Evolutionary conservation across 2,113 vertebrate species (phyloP), one percentile per base, ranked within the genome.

Genomic region (Psittacula cyanocephala): DNA sequence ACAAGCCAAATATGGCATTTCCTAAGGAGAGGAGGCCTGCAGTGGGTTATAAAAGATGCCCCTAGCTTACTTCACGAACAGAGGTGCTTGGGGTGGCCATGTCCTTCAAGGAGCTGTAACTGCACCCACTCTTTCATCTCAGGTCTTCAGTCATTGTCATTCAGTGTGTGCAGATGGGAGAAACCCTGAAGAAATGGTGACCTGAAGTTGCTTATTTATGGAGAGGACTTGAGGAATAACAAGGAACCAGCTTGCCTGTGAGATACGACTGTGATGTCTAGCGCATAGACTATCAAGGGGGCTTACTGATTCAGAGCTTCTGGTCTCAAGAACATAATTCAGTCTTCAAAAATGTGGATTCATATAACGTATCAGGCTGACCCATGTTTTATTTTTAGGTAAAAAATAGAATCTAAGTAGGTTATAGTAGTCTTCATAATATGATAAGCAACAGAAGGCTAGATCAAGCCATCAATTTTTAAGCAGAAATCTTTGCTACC

Each of bases 391-490:
- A 16, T 55, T 89, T 81, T 78, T 31, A 39, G 50, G 96, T 80
- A 63, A 49, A 85, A 95, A 91, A 46, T 29, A 79, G 65, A 86
- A 65, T 75, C 74, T 68, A n/a, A 53, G 75, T 87, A 35, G 13
- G 12, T 77, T 95, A 25, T 46, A 76, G 37, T 75, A 89, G 53
- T 65, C 46, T 85, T 87, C 81, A 81, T 87, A 89, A 59, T 91
- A 82, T 91, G 88, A 87, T 91, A 59, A 92, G 63, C 63, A 94
- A 77, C 70, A 92, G 88, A 95, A 91, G 47, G 81, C 68, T 75
- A 69, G n/a, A 91, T 72, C 76, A 79, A 93, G 88, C 67, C 57
- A 91, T 96, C 83, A 85, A 77, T 96, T 94, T 97, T 96, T 96
- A 91, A 97, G 80, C 62, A 94, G 77, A 76, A 50, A 69, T 84